A percentile compares a stretch with the other conserved stretches of the same genome.
These are phyloP conservation scores for Zygaena filipendulae DNA, from an alignment of 2,888 invertebrate species.

Conservation along the genomic window DNA sequence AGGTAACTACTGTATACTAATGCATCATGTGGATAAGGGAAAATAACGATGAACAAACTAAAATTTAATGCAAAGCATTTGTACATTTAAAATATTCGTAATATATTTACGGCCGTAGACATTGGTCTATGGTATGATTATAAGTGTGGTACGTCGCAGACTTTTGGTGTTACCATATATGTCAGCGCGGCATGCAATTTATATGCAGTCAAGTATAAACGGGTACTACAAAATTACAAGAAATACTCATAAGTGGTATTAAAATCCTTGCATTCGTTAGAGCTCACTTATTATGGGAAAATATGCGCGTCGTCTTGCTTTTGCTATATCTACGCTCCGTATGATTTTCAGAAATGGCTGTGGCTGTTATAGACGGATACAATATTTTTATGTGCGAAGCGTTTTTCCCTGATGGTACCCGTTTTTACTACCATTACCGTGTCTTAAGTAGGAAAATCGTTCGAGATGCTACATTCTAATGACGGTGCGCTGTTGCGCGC, in stretches of 20 bases:
- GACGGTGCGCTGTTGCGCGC: conserved; percentile 52
- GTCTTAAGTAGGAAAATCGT: conserved; percentile 66
- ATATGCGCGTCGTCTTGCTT: conserved; percentile 54
- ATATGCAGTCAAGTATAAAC: too few species aligned
- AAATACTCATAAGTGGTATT: conserved; percentile 59
- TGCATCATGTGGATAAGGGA: too few species aligned
- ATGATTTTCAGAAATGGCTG: conserved; percentile 68
- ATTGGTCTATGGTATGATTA: too few species aligned
- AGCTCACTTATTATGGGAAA: conserved; percentile 53
- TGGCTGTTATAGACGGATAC: conserved; percentile 58
- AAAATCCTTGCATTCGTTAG: conserved; percentile 64
- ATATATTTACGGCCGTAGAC: too few species aligned
- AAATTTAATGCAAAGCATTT: too few species aligned
- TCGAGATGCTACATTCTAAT: conserved; percentile 64
- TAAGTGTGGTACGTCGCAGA: too few species aligned
- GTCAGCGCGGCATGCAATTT: too few species aligned
- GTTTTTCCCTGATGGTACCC: conserved; percentile 52
- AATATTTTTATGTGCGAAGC: conserved; percentile 63
- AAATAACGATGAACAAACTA: too few species aligned
- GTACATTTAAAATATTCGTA: too few species aligned
- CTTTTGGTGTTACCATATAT: too few species aligned
- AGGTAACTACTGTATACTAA: too few species aligned
- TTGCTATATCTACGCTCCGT: conserved; percentile 55
- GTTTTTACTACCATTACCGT: conserved; percentile 61
- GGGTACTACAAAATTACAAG: conserved; percentile 43